phyloP scores from a whole-genome alignment of 2,797 vertebrate genomes.

The Chaetodon trifasciatus region DNA sequence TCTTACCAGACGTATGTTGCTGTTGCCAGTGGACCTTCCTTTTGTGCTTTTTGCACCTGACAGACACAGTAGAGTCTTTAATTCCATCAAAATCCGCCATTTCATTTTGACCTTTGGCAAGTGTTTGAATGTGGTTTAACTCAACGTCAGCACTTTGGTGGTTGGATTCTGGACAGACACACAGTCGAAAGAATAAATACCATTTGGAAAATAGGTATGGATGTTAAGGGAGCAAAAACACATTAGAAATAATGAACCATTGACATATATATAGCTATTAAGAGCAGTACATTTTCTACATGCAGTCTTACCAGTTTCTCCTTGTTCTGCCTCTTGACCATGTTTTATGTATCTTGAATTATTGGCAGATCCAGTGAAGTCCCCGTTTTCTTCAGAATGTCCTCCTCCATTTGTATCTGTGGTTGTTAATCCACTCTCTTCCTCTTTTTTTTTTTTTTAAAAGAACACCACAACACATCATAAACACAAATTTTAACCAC shows the following conservation, averaged over 20 bases:
- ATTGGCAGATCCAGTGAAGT: constrained; percentile 10
- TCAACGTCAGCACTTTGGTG: neutral
- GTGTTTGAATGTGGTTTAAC: constrained; percentile 5
- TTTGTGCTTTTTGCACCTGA: neutral
- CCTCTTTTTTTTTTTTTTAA: no score
- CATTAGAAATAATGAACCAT: neutral
- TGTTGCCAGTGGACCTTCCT: constrained; percentile 56
- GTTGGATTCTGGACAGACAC: constrained; percentile 27
- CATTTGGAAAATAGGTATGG: neutral
- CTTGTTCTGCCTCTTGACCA: constrained; percentile 37
- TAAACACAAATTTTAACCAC: neutral
- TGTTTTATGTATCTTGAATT: constrained; percentile 13
- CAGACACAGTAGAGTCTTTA: constrained; percentile 24
- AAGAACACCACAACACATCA: neutral
- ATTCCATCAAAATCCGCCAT: constrained; percentile 27
- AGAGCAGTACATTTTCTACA: neutral
- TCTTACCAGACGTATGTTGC: constrained; percentile 58
- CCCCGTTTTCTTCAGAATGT: constrained; percentile 26
- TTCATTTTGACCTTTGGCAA: constrained; percentile 31
- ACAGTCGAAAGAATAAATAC: neutral
- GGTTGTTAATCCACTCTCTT: neutral
- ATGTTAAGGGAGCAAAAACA: neutral
- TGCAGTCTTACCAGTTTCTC: constrained; percentile 44
- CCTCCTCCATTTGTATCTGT: constrained; percentile 32
- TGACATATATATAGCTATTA: neutral